Evolutionary conservation across 2,888 invertebrate species (phyloP), one percentile per base, ranked within the genome.

Genomic region (Phengaris arion): DNA sequence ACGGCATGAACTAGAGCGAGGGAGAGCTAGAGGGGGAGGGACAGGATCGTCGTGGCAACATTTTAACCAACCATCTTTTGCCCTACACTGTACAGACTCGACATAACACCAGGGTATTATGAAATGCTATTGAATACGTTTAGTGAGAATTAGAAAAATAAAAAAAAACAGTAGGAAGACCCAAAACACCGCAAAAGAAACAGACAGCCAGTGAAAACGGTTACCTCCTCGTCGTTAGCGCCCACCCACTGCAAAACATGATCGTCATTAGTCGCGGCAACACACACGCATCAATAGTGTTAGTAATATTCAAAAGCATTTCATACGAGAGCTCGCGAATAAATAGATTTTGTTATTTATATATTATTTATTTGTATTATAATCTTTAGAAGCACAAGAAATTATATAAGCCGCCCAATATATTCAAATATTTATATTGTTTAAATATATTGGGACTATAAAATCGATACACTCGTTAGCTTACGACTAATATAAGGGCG

Each of bases 181-280:
- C 75, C 74, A 74, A 77, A 77, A 51, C 48, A 64, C 74, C 78
- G 74, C 68, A 73, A 74, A 76, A 74, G 45, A 57, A 68, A 74
- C 59, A 68, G 59, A 76, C 12, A 68, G 74, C 76, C 74, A 76
- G 12, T 76, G 74, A 77, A 77, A 70, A 74, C 68, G 72, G 84
- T 95, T 95, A 95, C 95, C 95, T 95, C 95, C 82, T 95, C 95
- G 89, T 94, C 94, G 92, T 94, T 95, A 91, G 95, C 94, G 92
- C 95, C 95, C 91, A 95, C 95, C 95, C 95, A 95, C 95, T 95
- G 95, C 84, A 93, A 93, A 91, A 93, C 86, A 92, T 92, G 90
- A 87, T 87, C 84, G 77, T 59, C 78, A 95, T 92, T 92, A 92
- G 92, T 91, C 85, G 93, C 87, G 86, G 79, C 77, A 79, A 77